phyloP scores from a whole-genome alignment of 1,140 invertebrate genomes.

The Alviniconcha marisindica region DNA sequence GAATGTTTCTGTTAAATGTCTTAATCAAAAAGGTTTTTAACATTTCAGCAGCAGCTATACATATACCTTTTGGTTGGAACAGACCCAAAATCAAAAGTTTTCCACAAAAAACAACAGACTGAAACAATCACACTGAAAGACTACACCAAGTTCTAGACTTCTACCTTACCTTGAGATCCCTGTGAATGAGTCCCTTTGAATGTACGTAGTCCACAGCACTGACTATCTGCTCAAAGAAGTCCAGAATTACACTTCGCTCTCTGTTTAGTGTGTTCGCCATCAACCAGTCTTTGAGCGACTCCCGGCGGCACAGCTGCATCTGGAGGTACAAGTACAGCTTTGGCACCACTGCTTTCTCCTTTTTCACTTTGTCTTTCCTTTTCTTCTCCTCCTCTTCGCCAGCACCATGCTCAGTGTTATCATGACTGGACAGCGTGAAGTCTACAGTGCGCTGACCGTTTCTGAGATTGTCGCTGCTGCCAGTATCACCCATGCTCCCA shows the following conservation, averaged over 20 bases:
- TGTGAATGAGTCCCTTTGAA: constrained; percentile 91
- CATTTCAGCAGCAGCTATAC: too few relatives aligned
- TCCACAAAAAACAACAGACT: too few relatives aligned
- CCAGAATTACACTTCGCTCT: constrained; percentile 76
- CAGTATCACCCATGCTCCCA: constrained; percentile 1
- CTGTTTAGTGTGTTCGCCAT: constrained; percentile 73
- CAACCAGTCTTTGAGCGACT: constrained; percentile 95
- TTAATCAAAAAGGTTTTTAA: too few relatives aligned
- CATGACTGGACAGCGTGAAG: constrained; percentile 19
- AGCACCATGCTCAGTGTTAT: constrained; percentile 9
- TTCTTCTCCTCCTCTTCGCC: not conserved
- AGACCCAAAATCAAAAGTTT: too few relatives aligned
- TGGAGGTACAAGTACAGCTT: constrained; percentile 93
- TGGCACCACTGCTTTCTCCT: not conserved
- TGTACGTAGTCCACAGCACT: constrained; percentile 97
- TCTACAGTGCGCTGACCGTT: not conserved
- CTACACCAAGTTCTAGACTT: too few relatives aligned
- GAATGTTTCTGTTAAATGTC: too few relatives aligned
- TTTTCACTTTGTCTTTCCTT: not conserved
- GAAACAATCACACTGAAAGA: too few relatives aligned
- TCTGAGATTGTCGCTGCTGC: not conserved
- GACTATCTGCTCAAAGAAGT: constrained; percentile 94
- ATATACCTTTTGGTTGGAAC: too few relatives aligned
- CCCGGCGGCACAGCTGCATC: constrained; percentile 95
- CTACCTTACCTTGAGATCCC: constrained; percentile 95